Evolutionary conservation across 2,888 invertebrate species (phyloP).

Genomic region (Chaitophorus viminalis): DNA sequence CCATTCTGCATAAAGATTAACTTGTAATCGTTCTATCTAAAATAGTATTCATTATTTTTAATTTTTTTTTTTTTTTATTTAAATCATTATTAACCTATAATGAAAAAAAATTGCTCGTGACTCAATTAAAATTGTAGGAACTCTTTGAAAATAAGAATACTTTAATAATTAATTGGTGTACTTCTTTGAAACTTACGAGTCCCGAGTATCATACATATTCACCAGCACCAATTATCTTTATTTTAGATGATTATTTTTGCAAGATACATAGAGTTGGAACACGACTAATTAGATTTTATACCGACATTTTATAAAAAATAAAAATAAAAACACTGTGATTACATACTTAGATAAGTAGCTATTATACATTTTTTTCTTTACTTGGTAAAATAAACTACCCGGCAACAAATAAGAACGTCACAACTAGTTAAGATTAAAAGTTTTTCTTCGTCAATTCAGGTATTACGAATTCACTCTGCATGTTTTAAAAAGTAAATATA

Average conservation of each 20-base stretch:
- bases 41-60: background rate
- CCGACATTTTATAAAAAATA: too few relatives aligned
- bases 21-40: constrained; percentile 62
- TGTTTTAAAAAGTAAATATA: background rate
- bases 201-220: background rate
- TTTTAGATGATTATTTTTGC: background rate
- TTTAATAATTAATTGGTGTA: background rate
- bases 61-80: too few relatives aligned
- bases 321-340: too few relatives aligned
- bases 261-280: too few relatives aligned
- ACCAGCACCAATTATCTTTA: background rate
- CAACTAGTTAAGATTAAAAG: background rate
- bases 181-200: background rate
- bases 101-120: background rate
- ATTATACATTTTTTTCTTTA: too few relatives aligned
- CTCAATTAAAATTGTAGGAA: background rate
- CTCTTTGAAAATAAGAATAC: background rate
- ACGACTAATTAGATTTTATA: too few relatives aligned
- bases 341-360: too few relatives aligned
- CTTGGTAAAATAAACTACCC: background rate
- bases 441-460: background rate
- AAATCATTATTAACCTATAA: background rate
- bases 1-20: too few relatives aligned
- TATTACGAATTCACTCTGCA: background rate
- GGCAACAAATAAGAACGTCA: background rate